Evolutionary conservation across 2,888 invertebrate genomes (phyloP).

Genomic region (Parnassius smintheus): DNA sequence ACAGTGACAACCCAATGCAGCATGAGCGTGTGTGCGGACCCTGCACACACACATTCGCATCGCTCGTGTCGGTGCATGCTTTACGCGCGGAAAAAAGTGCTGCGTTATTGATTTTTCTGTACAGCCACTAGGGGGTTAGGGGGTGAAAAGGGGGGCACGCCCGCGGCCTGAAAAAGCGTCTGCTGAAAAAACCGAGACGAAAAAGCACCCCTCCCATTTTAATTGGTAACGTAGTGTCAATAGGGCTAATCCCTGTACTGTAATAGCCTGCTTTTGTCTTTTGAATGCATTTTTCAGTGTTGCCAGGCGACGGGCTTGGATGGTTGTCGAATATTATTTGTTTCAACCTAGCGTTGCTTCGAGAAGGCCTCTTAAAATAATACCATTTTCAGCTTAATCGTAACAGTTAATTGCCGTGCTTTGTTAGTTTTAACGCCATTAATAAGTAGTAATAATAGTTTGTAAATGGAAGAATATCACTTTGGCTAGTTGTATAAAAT

Average conservation of each 20-base stretch:
- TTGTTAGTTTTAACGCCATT: constrained; percentile 26
- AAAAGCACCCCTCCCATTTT: constrained; percentile 80
- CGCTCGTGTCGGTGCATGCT: constrained; percentile 76
- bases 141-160: constrained; percentile 50
- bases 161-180: constrained; percentile 81
- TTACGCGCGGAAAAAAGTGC: constrained; percentile 82
- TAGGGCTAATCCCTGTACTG: constrained; percentile 77
- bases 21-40: constrained; percentile 53
- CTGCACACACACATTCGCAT: constrained; percentile 53
- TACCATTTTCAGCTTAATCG: constrained; percentile 18
- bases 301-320: constrained; percentile 55
- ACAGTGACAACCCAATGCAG: constrained; percentile 64
- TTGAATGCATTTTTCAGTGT: constrained; percentile 75
- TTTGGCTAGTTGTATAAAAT: not conserved
- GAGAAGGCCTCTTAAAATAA: constrained; percentile 21
- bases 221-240: constrained; percentile 82
- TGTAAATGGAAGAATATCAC: constrained; percentile 13
- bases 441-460: constrained; percentile 23
- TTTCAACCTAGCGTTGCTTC: constrained; percentile 26
- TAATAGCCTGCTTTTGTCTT: constrained; percentile 78
- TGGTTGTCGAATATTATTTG: constrained; percentile 35
- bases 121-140: constrained; percentile 62
- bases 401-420: not conserved
- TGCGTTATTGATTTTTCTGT: constrained; percentile 82
- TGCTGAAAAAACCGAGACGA: constrained; percentile 81